Conservation (phyloP, 2,797 vertebrate genomes). For the Acanthornis magna region DNA sequence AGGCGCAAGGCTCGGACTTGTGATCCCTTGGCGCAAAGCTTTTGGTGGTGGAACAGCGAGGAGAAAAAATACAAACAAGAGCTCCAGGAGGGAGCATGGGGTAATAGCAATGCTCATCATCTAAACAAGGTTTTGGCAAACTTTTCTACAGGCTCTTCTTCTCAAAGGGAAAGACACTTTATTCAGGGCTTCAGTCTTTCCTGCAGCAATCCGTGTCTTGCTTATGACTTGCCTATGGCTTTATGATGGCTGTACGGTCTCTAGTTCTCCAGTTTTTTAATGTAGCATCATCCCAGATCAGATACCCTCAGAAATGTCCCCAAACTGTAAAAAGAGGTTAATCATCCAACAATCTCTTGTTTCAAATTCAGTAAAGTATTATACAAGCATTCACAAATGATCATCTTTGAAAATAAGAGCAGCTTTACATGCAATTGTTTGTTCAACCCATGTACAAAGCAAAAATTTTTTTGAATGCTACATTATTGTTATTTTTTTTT, state of each 20-base stretch:
- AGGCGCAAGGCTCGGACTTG: background rate
- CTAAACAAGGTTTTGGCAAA: background rate
- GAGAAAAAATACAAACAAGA: background rate
- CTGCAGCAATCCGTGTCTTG: fast-evolving
- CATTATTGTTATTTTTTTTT: constrained; percentile 5
- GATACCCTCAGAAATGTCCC: background rate
- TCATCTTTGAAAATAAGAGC: constrained; percentile 23
- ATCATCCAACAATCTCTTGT: background rate
- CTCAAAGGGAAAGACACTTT: background rate
- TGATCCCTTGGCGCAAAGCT: background rate
- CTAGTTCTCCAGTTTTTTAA: background rate
- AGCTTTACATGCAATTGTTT: constrained; percentile 36
- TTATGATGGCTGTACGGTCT: background rate
- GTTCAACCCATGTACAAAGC: constrained; percentile 21
- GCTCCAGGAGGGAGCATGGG: background rate
- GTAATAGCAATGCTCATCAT: background rate
- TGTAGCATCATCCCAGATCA: background rate
- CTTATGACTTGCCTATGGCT: background rate
- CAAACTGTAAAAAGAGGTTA: background rate
- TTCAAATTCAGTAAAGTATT: background rate
- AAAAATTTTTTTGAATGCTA: constrained; percentile 1
- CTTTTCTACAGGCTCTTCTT: background rate
- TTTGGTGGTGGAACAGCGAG: background rate
- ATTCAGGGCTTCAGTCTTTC: background rate
- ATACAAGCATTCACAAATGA: constrained; percentile 3